Evolutionary conservation across 2,797 vertebrate genomes (phyloP).

Genomic region (Pangasius djambal): DNA sequence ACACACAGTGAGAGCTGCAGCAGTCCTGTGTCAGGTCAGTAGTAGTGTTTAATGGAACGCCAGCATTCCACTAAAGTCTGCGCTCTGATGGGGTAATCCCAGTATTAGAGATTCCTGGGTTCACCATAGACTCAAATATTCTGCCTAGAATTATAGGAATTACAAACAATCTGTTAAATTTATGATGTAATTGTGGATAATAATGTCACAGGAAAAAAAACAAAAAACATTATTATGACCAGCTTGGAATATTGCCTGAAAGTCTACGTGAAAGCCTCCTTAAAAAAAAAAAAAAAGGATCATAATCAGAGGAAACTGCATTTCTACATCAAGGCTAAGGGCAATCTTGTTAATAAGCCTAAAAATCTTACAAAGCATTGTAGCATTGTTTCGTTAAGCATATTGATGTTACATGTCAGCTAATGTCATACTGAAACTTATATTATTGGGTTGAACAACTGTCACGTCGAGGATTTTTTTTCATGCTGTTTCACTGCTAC

Average conservation of each 20-base stretch:
- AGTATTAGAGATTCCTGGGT: neutral
- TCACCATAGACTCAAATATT: neutral
- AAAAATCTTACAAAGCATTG: neutral
- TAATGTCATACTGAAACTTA: neutral
- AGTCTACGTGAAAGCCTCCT: neutral
- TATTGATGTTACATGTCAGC: neutral
- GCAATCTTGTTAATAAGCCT: neutral
- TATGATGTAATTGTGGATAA: neutral
- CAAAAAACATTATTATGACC: neutral
- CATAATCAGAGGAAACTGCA: neutral
- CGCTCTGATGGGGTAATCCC: neutral
- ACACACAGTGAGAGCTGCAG: conserved; percentile 31
- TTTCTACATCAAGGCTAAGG: neutral
- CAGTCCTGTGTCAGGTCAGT: conserved; percentile 25
- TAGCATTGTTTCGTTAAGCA: neutral
- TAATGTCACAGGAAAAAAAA: neutral
- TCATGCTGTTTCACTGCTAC: neutral
- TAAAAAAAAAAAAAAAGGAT: neutral
- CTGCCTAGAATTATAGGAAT: neutral
- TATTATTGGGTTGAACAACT: neutral
- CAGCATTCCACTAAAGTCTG: conserved; percentile 17
- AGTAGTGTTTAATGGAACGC: neutral
- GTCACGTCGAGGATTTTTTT: neutral
- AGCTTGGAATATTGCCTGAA: neutral
- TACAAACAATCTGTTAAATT: neutral